Evolutionary conservation across 2,888 invertebrate species (phyloP).

Genomic region (Leptopilina drosophilae): DNA sequence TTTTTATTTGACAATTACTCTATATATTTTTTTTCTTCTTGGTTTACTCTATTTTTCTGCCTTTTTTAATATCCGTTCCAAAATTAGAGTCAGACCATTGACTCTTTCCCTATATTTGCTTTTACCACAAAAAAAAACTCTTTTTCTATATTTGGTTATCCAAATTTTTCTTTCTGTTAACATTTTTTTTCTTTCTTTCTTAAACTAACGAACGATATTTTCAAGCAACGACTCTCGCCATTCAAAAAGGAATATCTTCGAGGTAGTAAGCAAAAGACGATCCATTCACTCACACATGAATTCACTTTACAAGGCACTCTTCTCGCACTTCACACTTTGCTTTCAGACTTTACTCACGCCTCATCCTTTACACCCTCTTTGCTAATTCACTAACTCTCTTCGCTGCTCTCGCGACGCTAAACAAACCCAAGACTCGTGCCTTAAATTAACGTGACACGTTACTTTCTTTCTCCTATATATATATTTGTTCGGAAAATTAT

Average conservation of each 20-base stretch:
- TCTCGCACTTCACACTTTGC: conserved; percentile 43
- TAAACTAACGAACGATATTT: conserved; percentile 59
- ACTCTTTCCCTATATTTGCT: conserved; percentile 1
- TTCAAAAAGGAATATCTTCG: conserved; percentile 44
- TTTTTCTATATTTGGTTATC: conserved; percentile 36
- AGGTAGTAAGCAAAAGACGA: conserved; percentile 48
- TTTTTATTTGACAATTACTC: conserved; percentile 50
- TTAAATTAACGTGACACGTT: not conserved
- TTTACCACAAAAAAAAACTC: conserved; percentile 22
- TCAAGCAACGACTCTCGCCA: conserved; percentile 55
- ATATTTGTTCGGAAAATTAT: not conserved
- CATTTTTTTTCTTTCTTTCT: conserved; percentile 51
- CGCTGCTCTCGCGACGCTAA: conserved; percentile 19
- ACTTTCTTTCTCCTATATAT: not conserved
- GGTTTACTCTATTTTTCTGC: conserved; percentile 28
- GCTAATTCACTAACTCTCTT: conserved; percentile 48
- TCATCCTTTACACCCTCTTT: conserved; percentile 27
- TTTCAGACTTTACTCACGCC: conserved; percentile 47
- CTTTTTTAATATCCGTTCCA: conserved; percentile 27
- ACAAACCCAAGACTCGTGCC: conserved; percentile 23
- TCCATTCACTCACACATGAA: conserved; percentile 43
- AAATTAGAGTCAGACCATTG: not conserved
- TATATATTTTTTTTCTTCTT: not conserved
- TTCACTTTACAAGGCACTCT: conserved; percentile 44
- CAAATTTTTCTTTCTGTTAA: conserved; percentile 24